Percentiles rank a stretch among this genome's conserved stretches.
Evolutionary conservation across 1,140 invertebrate genomes (phyloP).

Genomic region (Odontomachus brunneus): DNA sequence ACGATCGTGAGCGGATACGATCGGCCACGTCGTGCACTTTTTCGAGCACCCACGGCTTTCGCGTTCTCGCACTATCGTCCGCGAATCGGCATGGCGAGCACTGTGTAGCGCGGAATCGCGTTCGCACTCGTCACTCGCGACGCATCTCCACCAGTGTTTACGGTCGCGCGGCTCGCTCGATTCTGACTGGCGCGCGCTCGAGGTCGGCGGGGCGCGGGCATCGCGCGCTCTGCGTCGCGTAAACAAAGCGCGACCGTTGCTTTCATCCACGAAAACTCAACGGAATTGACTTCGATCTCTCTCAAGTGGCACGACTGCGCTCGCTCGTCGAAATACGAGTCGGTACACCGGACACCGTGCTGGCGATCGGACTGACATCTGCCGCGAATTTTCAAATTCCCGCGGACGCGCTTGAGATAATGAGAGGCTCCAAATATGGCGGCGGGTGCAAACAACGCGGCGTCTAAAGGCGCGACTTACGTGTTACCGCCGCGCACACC

Average conservation of each 20-base stretch:
- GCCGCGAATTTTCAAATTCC: not conserved
- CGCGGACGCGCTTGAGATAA: not conserved
- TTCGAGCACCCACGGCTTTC: not conserved
- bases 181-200: not conserved
- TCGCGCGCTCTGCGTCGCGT: too few species aligned
- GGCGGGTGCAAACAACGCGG: not conserved
- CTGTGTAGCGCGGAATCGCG: not conserved
- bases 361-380: too few species aligned
- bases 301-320: too few species aligned
- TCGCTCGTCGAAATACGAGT: too few species aligned
- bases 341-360: too few species aligned
- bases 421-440: slow-evolving; percentile 1
- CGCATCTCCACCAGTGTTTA: too few species aligned
- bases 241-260: not conserved
- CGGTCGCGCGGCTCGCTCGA: not conserved
- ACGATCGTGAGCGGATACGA: not conserved
- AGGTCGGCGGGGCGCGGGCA: not conserved
- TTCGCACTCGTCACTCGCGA: slow-evolving; percentile 41
- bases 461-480: not conserved
- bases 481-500: not conserved
- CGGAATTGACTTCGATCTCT: too few species aligned
- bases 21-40: too few species aligned
- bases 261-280: too few species aligned
- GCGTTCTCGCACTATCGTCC: slow-evolving; percentile 21
- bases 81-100: slow-evolving; percentile 22